Conservation (phyloP, 1,140 invertebrate genomes). For the Plutomurus gul region DNA sequence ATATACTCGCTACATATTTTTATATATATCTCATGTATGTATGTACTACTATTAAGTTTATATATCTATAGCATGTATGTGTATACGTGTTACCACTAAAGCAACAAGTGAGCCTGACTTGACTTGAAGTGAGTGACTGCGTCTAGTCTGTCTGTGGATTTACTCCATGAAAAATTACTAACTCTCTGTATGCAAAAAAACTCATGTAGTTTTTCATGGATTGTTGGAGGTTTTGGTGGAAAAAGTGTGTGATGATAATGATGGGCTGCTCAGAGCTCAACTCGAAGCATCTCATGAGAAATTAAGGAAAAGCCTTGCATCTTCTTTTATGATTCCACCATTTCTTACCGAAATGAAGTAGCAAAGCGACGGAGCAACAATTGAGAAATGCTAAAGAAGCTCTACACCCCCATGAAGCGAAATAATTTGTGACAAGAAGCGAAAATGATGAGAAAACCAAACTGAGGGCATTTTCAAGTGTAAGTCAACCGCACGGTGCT, state of each 20-base stretch:
- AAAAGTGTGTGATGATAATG: slow-evolving; percentile 28
- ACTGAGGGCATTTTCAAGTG: neutral
- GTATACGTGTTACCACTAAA: neutral
- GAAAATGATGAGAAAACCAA: slow-evolving; percentile 15
- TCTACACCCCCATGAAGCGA: slow-evolving; percentile 23
- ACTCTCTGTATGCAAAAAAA: slow-evolving; percentile 35
- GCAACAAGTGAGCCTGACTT: neutral
- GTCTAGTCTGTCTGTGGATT: neutral
- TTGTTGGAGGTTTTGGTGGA: slow-evolving; percentile 9
- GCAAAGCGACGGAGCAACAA: neutral
- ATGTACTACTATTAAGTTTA: too few species aligned
- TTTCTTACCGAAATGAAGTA: slow-evolving; percentile 7
- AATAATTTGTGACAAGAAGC: slow-evolving; percentile 32
- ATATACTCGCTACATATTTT: too few species aligned
- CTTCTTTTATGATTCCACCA: slow-evolving; percentile 9
- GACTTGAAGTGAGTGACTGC: neutral
- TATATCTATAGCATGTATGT: too few species aligned
- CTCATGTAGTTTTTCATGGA: neutral
- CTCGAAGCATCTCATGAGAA: slow-evolving; percentile 17
- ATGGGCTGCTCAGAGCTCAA: slow-evolving; percentile 7
- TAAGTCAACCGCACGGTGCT: neutral
- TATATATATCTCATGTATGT: too few species aligned
- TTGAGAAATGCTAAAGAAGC: neutral
- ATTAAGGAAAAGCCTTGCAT: slow-evolving; percentile 4
- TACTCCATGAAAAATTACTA: slow-evolving; percentile 35